phyloP scores from a whole-genome alignment of 1,140 invertebrate genomes.

The Philopotamus ludificatus region DNA sequence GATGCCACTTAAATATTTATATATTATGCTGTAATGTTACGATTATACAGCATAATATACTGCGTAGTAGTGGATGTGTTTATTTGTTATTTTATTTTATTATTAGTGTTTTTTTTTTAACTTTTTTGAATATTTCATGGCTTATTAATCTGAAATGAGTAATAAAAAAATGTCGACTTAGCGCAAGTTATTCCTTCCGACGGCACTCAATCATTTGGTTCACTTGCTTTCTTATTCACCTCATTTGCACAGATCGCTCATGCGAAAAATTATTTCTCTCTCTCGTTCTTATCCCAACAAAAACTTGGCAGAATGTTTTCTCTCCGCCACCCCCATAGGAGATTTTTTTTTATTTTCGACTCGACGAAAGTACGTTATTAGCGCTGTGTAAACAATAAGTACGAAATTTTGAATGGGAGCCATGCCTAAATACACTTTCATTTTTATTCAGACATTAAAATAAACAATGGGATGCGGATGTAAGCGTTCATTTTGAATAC shows the following conservation, averaged over 20 bases:
- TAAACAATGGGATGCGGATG: slow-evolving; percentile 31
- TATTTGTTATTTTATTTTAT: too few relatives aligned
- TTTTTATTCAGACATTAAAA: slow-evolving; percentile 40
- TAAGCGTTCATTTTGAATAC: background rate
- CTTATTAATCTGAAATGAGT: slow-evolving; percentile 14
- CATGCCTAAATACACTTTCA: slow-evolving; percentile 38
- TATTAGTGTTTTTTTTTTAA: too few relatives aligned
- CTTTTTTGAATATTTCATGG: slow-evolving; percentile 32
- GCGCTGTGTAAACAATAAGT: slow-evolving; percentile 40
- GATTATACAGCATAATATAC: too few relatives aligned
- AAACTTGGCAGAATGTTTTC: slow-evolving; percentile 21
- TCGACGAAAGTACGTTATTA: slow-evolving; percentile 37
- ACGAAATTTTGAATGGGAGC: slow-evolving; percentile 40
- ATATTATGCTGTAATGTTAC: too few relatives aligned
- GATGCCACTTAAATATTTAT: too few relatives aligned
- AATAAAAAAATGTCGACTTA: slow-evolving; percentile 34
- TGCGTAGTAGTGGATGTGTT: too few relatives aligned
- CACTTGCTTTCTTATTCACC: slow-evolving; percentile 50
- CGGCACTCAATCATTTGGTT: slow-evolving; percentile 56
- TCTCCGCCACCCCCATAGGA: slow-evolving; percentile 24
- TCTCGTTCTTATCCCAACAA: slow-evolving; percentile 47
- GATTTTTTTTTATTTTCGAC: slow-evolving; percentile 30
- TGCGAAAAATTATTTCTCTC: slow-evolving; percentile 60
- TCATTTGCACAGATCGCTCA: slow-evolving; percentile 58
- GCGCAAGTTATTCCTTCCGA: slow-evolving; percentile 38